Percentiles rank a stretch among this genome's conserved stretches.
Evolutionary conservation across 2,797 vertebrate species (phyloP).

Genomic region (Parauchenoglanis ngamensis): DNA sequence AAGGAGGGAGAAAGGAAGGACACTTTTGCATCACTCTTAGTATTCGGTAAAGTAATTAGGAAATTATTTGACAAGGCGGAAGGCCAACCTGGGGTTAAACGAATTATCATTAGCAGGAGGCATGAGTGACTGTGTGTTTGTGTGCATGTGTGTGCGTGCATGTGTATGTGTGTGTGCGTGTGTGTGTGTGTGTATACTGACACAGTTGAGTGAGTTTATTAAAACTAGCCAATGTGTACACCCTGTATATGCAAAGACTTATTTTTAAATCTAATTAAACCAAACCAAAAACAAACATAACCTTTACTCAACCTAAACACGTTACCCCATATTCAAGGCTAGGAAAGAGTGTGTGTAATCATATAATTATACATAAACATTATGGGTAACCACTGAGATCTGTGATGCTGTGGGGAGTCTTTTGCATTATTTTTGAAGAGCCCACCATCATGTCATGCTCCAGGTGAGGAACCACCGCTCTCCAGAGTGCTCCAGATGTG

Average conservation of each 20-base stretch:
- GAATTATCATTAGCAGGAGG: conserved; percentile 29
- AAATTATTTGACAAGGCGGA: conserved; percentile 46
- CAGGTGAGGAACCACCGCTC: background rate
- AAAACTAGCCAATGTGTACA: background rate
- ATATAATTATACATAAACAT: background rate
- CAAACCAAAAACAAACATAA: background rate
- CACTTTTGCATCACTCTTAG: conserved; percentile 25
- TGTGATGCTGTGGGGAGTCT: background rate
- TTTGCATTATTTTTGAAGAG: background rate
- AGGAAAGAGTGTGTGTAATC: background rate
- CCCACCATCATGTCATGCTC: background rate
- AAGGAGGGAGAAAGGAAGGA: background rate
- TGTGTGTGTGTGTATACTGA: background rate
- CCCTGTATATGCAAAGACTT: background rate
- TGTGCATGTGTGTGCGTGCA: conserved; percentile 16
- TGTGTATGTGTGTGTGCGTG: conserved; percentile 22
- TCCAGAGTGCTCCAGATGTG: background rate
- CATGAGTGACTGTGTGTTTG: conserved; percentile 22
- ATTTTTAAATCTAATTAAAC: background rate
- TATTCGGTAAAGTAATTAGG: conserved; percentile 47
- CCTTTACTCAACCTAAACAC: background rate
- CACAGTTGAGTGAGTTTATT: background rate
- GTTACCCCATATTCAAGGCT: background rate
- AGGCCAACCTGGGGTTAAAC: conserved; percentile 46
- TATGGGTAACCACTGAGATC: background rate